A percentile compares a stretch with the other conserved stretches of the same genome.
Evolutionary conservation across 2,113 vertebrate species (phyloP).

Genomic region (Phoxinus phoxinus): DNA sequence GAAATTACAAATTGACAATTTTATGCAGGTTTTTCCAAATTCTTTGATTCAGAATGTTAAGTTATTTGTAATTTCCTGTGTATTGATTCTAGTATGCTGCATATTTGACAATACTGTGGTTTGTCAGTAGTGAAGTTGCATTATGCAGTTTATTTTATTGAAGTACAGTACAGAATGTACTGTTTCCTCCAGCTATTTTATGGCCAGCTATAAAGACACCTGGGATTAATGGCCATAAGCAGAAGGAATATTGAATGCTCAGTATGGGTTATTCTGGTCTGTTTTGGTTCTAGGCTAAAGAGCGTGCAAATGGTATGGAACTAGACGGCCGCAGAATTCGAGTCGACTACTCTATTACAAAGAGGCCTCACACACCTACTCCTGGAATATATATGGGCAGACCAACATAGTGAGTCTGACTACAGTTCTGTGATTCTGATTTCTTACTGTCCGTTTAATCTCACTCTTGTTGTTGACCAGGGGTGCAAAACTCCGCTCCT

Average conservation of each 20-base stretch:
- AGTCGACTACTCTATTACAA: slow-evolving; percentile 96
- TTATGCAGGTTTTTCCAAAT: background rate
- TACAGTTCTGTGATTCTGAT: background rate
- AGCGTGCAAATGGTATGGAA: slow-evolving; percentile 96
- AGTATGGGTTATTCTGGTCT: background rate
- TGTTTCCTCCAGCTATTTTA: background rate
- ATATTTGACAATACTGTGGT: background rate
- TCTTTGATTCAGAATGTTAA: background rate
- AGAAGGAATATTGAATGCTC: background rate
- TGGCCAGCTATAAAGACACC: background rate
- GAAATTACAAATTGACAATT: background rate
- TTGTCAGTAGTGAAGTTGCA: background rate
- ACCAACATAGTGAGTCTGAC: slow-evolving; percentile 89
- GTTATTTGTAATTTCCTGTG: background rate
- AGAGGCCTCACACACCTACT: slow-evolving; percentile 94
- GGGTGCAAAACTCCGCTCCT: too few relatives aligned
- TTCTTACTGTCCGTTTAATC: background rate
- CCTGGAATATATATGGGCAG: slow-evolving; percentile 98
- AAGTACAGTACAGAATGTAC: background rate
- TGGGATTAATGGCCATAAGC: background rate
- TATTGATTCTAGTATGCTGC: background rate
- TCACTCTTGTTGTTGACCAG: background rate
- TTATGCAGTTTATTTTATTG: background rate
- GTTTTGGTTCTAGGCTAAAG: slow-evolving; percentile 84
- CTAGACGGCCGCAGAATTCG: slow-evolving; percentile 93